Evolutionary conservation across 2,797 vertebrate species (phyloP).

Genomic region (Gymnoscopelus braueri): DNA sequence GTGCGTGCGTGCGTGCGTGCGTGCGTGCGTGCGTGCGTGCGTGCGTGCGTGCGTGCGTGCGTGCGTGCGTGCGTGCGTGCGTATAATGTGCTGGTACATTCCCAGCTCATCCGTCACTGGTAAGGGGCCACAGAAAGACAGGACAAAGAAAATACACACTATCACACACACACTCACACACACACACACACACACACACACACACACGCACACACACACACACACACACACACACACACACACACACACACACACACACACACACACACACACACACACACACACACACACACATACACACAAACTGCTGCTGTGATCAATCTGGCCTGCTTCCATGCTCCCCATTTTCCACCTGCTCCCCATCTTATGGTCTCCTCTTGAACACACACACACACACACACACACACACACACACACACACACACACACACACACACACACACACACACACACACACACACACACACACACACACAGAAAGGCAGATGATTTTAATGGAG

Average conservation of each 20-base stretch:
- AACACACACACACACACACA: constrained; percentile 11
- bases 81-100: background rate
- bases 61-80: too few species aligned
- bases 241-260: too few species aligned
- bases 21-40: constrained; percentile 3
- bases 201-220: constrained; percentile 1
- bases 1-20: constrained; percentile 4
- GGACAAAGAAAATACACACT: constrained; percentile 67
- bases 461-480: background rate
- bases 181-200: background rate
- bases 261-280: too few species aligned
- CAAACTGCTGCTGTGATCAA: constrained; percentile 60
- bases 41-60: background rate
- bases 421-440: constrained; percentile 13
- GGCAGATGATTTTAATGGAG: background rate
- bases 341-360: constrained; percentile 64
- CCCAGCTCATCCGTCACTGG: constrained; percentile 29
- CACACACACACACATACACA: background rate
- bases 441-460: constrained; percentile 8
- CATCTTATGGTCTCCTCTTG: constrained; percentile 31
- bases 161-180: constrained; percentile 50
- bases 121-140: constrained; percentile 46
- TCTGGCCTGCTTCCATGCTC: constrained; percentile 61
- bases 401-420: constrained; percentile 17
- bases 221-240: too few species aligned